Conservation (phyloP, 64 coral and sea anemone species). For the Stylophora pistillata region DNA sequence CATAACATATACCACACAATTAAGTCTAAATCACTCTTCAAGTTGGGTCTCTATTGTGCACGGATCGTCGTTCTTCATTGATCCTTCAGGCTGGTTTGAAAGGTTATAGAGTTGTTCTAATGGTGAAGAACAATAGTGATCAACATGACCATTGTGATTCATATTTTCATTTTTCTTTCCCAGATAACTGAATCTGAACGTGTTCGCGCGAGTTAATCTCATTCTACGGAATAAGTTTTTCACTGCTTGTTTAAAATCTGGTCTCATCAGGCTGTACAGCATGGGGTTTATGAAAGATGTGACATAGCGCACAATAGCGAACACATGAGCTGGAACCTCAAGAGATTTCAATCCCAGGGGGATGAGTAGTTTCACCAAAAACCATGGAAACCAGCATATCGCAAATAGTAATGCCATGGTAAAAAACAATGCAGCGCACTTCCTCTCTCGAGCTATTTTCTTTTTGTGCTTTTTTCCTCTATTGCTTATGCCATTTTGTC, state of each 20-base stretch:
- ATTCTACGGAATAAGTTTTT: background rate
- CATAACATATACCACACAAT: too few relatives aligned
- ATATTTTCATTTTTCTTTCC: background rate
- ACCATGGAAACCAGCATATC: constrained; percentile 30
- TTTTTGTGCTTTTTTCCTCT: background rate
- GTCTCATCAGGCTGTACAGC: constrained; percentile 52
- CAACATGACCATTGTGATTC: background rate
- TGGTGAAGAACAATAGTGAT: background rate
- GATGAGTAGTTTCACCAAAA: background rate
- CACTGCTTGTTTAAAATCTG: constrained; percentile 45
- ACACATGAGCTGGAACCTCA: background rate
- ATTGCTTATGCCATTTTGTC: background rate
- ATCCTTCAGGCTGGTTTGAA: background rate
- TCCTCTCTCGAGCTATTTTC: constrained; percentile 10
- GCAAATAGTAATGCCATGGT: constrained; percentile 12
- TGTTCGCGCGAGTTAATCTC: too few relatives aligned
- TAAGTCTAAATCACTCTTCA: too few relatives aligned
- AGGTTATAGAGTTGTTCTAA: background rate
- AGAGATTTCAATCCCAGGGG: background rate
- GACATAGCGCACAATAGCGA: constrained; percentile 33
- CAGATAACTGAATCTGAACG: background rate
- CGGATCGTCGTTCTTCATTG: background rate
- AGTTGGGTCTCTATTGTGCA: too few relatives aligned
- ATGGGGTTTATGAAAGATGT: constrained; percentile 62
- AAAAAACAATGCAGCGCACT: constrained; percentile 9